Base-by-base conservation (phyloP, 1,140 invertebrate species). In the Drosophila paulistorum region DNA sequence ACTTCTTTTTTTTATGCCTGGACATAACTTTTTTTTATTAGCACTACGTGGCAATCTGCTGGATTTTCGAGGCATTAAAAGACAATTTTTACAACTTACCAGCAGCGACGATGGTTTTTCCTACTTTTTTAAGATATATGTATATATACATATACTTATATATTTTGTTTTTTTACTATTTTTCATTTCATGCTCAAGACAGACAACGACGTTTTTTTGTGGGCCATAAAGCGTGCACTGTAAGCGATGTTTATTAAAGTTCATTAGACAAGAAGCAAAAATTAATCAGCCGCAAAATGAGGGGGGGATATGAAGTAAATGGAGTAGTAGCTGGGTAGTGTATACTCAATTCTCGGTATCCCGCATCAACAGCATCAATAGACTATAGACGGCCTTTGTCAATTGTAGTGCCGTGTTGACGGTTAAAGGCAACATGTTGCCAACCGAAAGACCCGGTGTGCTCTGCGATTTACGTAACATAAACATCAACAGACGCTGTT, bases 11-110 rank as follows among this genome's bases (percentile, higher is more conserved):
- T 87, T 89, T 89, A 87, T 89, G 77, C 84, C 57, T 63, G 77
- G 65, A 68, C 84, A 89, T 89, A 89, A 89, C 84, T 86, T 81
- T 90, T 81, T 87, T 91, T 91, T 85, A 83, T 83, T 85, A 90
- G 77, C 82, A 87, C 73, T 87, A 91, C 81, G 90, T 89, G 89
- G 83, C 89, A 91, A 91, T 91, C 89, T 91, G 89, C 75, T 91
- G 89, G 84, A 91, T 91, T 91, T 91, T 74, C 61, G 66, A 61
- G 81, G 89, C 84, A 91, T 91, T 91, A 91, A 91, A 91, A 91
- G 84, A 91, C 81, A 85, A 91, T 91, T 91, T 91, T 87, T 87
- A 87, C 77, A 87, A 87, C 83, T 87, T 89, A 87, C 84, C 83
- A 87, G 65, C 77, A 83, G 65, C 74, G 77, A 62, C 77, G 76